Evolutionary conservation across 2,888 invertebrate genomes (phyloP).

Genomic region (Orthosia incerta): DNA sequence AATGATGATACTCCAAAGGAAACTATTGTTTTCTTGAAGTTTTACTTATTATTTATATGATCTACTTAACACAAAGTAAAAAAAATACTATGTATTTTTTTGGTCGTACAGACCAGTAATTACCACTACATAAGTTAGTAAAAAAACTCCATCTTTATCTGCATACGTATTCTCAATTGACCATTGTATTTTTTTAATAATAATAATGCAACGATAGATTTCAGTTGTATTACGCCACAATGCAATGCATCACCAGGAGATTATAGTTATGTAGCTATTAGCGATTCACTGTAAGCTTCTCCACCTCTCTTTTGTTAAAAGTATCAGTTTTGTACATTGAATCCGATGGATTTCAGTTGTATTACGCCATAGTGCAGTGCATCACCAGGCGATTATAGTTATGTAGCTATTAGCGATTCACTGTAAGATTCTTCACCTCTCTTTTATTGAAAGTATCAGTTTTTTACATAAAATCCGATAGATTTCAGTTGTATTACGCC

Average conservation of each 20-base stretch:
- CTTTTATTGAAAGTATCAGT: slow-evolving; percentile 28
- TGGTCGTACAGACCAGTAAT: too few species aligned
- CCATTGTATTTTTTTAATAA: slow-evolving; percentile 19
- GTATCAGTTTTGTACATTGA: slow-evolving; percentile 31
- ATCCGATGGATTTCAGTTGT: slow-evolving; percentile 3
- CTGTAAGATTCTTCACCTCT: slow-evolving; percentile 9
- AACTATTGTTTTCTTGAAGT: background rate
- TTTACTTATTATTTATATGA: background rate
- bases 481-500: slow-evolving; percentile 14
- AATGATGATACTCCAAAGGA: background rate
- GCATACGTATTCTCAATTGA: slow-evolving; percentile 1
- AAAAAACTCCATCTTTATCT: slow-evolving; percentile 3
- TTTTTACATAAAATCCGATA: slow-evolving; percentile 22
- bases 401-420: slow-evolving; percentile 1
- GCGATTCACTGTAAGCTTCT: slow-evolving; percentile 5
- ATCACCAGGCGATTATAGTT: slow-evolving; percentile 16
- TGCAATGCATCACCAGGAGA: slow-evolving; percentile 21
- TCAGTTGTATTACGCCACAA: slow-evolving; percentile 4
- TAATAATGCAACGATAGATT: slow-evolving; percentile 22
- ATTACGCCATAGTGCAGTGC: slow-evolving; percentile 15
- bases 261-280: slow-evolving; percentile 10
- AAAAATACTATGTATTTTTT: too few species aligned
- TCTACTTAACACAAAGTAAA: background rate
- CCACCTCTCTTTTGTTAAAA: slow-evolving; percentile 19
- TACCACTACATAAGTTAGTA: too few species aligned